A percentile compares a stretch with the other conserved stretches of the same genome.
These are phyloP conservation scores for Drosophila flavopinicola DNA, from an alignment of 2,888 invertebrate genomes.

Conservation along the genomic window DNA sequence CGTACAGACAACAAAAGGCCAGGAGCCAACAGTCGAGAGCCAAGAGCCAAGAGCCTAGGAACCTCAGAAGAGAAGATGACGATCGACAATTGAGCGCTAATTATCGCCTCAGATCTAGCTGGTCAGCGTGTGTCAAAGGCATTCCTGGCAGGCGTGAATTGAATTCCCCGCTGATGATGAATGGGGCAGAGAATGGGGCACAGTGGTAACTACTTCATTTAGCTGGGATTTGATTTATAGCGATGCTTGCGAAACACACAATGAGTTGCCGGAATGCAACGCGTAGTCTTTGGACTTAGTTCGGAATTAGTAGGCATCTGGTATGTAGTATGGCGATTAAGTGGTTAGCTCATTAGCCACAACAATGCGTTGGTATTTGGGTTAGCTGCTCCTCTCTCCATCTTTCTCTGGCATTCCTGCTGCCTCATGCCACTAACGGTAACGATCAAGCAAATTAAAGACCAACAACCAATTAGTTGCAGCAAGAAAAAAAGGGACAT, in stretches of 20 bases:
- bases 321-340: slow-evolving; percentile 38
- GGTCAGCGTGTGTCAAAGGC: slow-evolving; percentile 52
- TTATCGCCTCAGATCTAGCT: slow-evolving; percentile 59
- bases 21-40: slow-evolving; percentile 16
- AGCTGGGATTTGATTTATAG: slow-evolving; percentile 63
- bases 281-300: slow-evolving; percentile 11
- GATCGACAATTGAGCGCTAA: slow-evolving; percentile 77
- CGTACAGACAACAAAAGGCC: slow-evolving; percentile 47
- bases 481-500: too few relatives aligned
- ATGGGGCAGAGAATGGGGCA: slow-evolving; percentile 38
- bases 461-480: slow-evolving; percentile 38
- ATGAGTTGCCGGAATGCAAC: slow-evolving; percentile 70
- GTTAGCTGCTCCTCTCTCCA: slow-evolving; percentile 48
- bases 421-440: slow-evolving; percentile 38
- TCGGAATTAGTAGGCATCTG: slow-evolving; percentile 8
- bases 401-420: slow-evolving; percentile 4
- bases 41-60: slow-evolving; percentile 10
- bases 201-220: slow-evolving; percentile 55
- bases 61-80: too few relatives aligned
- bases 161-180: slow-evolving; percentile 62
- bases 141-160: slow-evolving; percentile 75
- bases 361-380: slow-evolving; percentile 71
- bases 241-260: slow-evolving; percentile 55
- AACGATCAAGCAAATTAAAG: slow-evolving; percentile 28
- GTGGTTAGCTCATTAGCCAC: slow-evolving; percentile 65